Conservation (phyloP, 2,888 invertebrate genomes). For the Conchocele bisecta region DNA sequence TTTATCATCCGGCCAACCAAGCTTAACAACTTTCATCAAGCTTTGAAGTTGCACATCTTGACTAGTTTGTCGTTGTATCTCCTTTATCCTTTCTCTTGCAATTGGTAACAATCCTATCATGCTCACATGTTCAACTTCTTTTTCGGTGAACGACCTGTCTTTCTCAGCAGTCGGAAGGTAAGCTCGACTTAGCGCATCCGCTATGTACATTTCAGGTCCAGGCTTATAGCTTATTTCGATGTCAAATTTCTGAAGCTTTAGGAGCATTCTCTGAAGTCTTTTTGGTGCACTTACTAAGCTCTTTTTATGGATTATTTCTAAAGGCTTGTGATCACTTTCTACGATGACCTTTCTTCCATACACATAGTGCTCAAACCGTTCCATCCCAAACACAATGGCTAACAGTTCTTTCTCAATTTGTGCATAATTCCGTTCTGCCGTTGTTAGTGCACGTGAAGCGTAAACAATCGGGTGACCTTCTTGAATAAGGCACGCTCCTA, state of each 20-base stretch:
- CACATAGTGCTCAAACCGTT: conserved; percentile 44
- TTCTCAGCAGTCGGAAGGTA: conserved; percentile 10
- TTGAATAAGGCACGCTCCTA: conserved; percentile 58
- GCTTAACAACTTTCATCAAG: conserved; percentile 23
- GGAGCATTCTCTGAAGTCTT: conserved; percentile 61
- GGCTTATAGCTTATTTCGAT: too few species aligned
- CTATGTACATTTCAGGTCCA: too few species aligned
- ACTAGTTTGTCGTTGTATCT: conserved; percentile 21
- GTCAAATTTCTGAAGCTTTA: conserved; percentile 55
- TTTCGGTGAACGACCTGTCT: background rate
- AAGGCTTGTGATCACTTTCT: conserved; percentile 50
- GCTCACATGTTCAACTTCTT: background rate
- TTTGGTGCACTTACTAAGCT: conserved; percentile 41
- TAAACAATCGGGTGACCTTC: conserved; percentile 54
- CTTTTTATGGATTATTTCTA: conserved; percentile 50
- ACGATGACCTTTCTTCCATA: conserved; percentile 41
- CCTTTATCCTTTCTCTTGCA: too few species aligned
- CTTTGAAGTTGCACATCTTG: conserved; percentile 25
- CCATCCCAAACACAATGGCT: conserved; percentile 45
- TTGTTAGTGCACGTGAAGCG: conserved; percentile 43
- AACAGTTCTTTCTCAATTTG: conserved; percentile 62
- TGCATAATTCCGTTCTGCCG: conserved; percentile 46
- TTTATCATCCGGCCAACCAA: conserved; percentile 45
- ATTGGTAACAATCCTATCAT: conserved; percentile 7
- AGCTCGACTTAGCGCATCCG: conserved; percentile 39